These are phyloP conservation scores for Acrossocheilus wenchowensis DNA, from an alignment of 2,797 vertebrate species.

Conservation along the genomic window DNA sequence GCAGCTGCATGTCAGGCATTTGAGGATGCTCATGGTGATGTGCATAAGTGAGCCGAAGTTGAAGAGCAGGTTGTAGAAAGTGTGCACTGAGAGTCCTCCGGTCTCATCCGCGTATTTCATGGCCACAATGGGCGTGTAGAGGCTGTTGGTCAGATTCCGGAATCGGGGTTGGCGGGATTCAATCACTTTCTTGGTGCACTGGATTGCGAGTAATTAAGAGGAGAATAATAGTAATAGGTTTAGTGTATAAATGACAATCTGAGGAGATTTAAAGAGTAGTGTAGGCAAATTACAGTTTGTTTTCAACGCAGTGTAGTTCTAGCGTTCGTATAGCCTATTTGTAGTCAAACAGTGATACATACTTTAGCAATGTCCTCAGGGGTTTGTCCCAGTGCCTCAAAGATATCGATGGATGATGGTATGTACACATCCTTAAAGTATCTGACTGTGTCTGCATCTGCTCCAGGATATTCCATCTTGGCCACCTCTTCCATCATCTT, in stretches of 20 bases:
- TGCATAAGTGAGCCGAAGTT: constrained; percentile 85
- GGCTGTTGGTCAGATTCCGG: constrained; percentile 87
- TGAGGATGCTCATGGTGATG: constrained; percentile 83
- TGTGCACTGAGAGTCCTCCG: constrained; percentile 84
- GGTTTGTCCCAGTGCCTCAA: constrained; percentile 87
- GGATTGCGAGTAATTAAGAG: not conserved
- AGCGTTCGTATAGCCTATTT: not conserved
- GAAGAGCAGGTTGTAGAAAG: constrained; percentile 88
- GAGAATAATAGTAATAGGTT: not conserved
- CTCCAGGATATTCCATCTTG: constrained; percentile 82
- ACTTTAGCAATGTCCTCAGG: constrained; percentile 87
- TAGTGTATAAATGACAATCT: not conserved
- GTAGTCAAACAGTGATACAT: constrained; percentile 43
- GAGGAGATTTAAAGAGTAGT: not conserved
- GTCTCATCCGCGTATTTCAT: constrained; percentile 89
- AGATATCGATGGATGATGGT: constrained; percentile 88
- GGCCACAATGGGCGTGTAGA: constrained; percentile 86
- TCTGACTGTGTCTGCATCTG: constrained; percentile 82
- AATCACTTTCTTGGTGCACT: constrained; percentile 89
- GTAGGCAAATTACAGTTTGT: not conserved
- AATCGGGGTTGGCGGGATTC: constrained; percentile 82
- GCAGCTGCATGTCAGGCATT: constrained; percentile 88
- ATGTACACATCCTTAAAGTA: constrained; percentile 91
- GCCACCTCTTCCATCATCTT: constrained; percentile 90
- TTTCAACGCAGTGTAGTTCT: not conserved